Conservation (phyloP, 2,113 vertebrate genomes). For the Lampris megalopsis region DNA sequence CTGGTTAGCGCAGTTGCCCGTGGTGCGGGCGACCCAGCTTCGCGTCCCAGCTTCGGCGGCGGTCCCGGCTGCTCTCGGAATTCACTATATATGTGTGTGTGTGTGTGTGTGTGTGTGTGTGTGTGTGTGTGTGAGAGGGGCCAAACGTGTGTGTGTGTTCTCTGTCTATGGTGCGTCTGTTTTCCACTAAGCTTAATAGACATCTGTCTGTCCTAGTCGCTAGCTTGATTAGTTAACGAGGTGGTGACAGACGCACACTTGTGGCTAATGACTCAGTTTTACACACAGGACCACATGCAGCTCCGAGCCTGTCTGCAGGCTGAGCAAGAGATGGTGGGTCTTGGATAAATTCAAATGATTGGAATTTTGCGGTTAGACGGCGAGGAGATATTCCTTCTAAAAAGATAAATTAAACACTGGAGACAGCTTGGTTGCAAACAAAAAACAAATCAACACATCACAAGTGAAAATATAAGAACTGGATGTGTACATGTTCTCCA, state of each 20-base stretch:
- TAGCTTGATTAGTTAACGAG: constrained; percentile 71
- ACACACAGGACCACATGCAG: constrained; percentile 17
- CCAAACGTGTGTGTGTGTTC: neutral
- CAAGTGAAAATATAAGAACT: too few species aligned
- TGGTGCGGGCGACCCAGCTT: too few species aligned
- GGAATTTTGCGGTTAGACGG: neutral
- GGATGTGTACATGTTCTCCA: too few species aligned
- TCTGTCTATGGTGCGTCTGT: too few species aligned
- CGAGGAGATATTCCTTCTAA: too few species aligned
- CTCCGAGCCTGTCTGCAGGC: constrained; percentile 9
- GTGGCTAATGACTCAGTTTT: constrained; percentile 53
- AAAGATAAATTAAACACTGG: too few species aligned
- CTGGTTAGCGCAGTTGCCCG: too few species aligned
- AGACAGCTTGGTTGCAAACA: too few species aligned
- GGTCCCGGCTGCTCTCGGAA: too few species aligned
- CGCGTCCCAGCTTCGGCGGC: too few species aligned
- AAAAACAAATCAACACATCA: too few species aligned
- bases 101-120: neutral
- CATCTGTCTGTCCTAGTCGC: constrained; percentile 47
- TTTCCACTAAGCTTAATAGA: constrained; percentile 34
- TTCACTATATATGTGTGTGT: neutral
- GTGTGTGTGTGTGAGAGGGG: neutral
- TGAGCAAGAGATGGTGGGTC: constrained; percentile 16
- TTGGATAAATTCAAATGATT: constrained; percentile 9
- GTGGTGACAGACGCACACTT: constrained; percentile 46